Evolutionary conservation across 2,888 invertebrate genomes (phyloP).

Genomic region (Megastigmus dorsalis): DNA sequence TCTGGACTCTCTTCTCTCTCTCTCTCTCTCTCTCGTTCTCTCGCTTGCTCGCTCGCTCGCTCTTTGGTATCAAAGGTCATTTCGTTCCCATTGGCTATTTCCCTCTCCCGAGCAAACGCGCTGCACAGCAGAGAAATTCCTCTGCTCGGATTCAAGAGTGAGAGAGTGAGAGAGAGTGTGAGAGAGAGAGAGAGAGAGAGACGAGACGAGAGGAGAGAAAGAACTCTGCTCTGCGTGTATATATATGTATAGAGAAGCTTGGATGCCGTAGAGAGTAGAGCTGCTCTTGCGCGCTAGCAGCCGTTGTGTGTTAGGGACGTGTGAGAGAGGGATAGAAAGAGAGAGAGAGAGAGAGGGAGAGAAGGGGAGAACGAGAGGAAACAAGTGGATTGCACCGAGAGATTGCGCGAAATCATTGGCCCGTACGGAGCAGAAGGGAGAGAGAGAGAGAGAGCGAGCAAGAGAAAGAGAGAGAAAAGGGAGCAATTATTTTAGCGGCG

Average conservation of each 20-base stretch:
- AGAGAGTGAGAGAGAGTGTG: constrained; percentile 15
- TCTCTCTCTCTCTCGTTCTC: constrained; percentile 36
- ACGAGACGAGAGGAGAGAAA: constrained; percentile 19
- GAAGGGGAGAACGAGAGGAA: constrained; percentile 45
- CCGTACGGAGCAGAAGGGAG: no score
- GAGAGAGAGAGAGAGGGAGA: constrained; percentile 47
- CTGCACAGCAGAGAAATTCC: constrained; percentile 42
- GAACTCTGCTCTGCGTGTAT: no score
- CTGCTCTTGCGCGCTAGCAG: neutral
- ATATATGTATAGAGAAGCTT: no score
- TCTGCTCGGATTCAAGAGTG: constrained; percentile 26
- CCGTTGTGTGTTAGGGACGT: neutral
- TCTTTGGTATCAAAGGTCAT: constrained; percentile 60
- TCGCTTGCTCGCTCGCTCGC: constrained; percentile 20
- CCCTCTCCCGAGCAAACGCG: constrained; percentile 39
- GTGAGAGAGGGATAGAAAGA: constrained; percentile 28
- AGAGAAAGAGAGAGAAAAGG: constrained; percentile 58
- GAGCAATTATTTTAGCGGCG: constrained; percentile 64
- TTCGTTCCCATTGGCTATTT: constrained; percentile 60
- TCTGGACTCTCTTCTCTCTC: constrained; percentile 23
- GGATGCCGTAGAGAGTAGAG: neutral
- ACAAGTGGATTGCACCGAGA: constrained; percentile 53
- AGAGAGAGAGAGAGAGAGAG: constrained; percentile 49
- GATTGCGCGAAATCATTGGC: constrained; percentile 54
- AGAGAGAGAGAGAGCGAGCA: constrained; percentile 55